These are phyloP conservation scores for Chaetogeoica ovagalla DNA, from an alignment of 2,888 invertebrate genomes.

Conservation along the genomic window DNA sequence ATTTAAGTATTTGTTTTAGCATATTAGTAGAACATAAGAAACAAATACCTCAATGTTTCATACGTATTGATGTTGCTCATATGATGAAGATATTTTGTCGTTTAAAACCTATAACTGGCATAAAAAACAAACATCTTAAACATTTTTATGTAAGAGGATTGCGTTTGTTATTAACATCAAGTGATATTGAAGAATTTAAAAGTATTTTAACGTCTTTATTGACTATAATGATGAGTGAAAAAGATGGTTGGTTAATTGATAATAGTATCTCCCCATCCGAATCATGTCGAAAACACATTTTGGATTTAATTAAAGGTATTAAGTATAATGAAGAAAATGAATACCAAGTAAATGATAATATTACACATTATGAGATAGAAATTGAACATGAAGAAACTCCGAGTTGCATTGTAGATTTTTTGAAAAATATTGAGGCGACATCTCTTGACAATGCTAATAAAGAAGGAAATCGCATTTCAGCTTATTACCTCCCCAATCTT, in stretches of 20 bases:
- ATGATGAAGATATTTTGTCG: slow-evolving; percentile 30
- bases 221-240: slow-evolving; percentile 17
- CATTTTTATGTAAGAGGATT: slow-evolving; percentile 14
- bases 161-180: background rate
- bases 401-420: background rate
- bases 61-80: slow-evolving; percentile 18
- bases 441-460: background rate
- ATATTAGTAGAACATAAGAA: background rate
- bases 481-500: background rate
- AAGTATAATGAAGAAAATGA: background rate
- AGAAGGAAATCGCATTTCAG: slow-evolving; percentile 2
- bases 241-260: background rate
- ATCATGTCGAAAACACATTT: background rate
- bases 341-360: background rate
- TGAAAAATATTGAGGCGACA: background rate
- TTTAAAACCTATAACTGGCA: background rate
- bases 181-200: background rate
- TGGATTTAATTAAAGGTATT: background rate
- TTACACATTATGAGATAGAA: background rate
- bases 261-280: background rate
- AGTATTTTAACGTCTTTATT: background rate
- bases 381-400: background rate
- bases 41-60: background rate
- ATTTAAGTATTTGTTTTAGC: background rate
- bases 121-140: background rate